Conservation (phyloP, 1,140 invertebrate species). For the Drosophila insularis region DNA sequence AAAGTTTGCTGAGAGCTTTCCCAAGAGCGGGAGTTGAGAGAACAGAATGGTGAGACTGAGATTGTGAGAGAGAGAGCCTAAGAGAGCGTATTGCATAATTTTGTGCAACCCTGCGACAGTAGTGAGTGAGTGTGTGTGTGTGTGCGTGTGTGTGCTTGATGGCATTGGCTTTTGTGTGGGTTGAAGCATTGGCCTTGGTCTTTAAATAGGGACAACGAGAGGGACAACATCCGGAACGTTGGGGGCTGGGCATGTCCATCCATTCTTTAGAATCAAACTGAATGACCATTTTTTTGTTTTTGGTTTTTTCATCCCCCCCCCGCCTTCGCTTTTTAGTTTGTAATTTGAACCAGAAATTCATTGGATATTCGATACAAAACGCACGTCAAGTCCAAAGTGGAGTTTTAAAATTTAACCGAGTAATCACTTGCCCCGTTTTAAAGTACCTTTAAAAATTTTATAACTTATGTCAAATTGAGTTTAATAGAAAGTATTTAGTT, state of each 20-base stretch:
- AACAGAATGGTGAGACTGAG: constrained; percentile 1
- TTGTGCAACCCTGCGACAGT: constrained; percentile 46
- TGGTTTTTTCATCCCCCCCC: no score
- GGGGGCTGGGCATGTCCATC: background rate
- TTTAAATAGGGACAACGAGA: constrained; percentile 38
- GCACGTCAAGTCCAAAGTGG: background rate
- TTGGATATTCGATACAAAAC: background rate
- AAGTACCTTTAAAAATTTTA: background rate
- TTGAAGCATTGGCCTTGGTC: constrained; percentile 64
- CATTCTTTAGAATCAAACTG: constrained; percentile 7
- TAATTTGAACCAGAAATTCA: constrained; percentile 3
- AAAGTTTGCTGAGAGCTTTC: constrained; percentile 18
- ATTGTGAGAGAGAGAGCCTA: background rate
- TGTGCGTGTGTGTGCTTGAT: constrained; percentile 35
- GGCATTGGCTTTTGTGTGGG: constrained; percentile 53
- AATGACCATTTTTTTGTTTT: background rate
- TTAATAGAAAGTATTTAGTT: no score
- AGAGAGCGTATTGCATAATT: constrained; percentile 76
- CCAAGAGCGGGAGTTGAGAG: constrained; percentile 22
- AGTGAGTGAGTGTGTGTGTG: constrained; percentile 27
- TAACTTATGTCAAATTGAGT: background rate
- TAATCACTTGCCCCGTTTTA: no score
- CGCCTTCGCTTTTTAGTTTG: background rate
- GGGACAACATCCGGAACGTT: background rate
- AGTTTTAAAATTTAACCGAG: background rate